Evolutionary conservation across 92 coral and sea anemone species (phyloP).

Genomic region (Palythoa caribaeorum): DNA sequence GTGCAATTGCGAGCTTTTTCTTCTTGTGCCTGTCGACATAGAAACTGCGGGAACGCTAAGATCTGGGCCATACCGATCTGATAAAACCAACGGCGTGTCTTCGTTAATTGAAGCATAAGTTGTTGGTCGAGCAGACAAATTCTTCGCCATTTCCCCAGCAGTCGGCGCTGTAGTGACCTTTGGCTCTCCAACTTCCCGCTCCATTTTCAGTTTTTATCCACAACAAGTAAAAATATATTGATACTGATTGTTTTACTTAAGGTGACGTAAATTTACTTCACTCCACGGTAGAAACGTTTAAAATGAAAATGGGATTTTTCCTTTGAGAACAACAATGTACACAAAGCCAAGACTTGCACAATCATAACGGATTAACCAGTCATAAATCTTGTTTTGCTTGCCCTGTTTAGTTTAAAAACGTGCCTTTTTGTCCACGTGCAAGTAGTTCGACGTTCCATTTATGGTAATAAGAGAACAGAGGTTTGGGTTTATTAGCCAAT

Average conservation of each 20-base stretch:
- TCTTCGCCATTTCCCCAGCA: background rate
- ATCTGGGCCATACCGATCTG: slow-evolving; percentile 6
- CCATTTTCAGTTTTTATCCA: slow-evolving; percentile 10
- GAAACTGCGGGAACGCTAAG: slow-evolving; percentile 10
- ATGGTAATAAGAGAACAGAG: slow-evolving; percentile 26
- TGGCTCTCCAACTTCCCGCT: background rate
- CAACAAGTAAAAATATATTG: background rate
- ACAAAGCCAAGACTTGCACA: slow-evolving; percentile 2
- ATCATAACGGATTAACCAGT: too few relatives aligned
- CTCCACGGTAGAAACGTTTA: background rate
- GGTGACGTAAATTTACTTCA: background rate
- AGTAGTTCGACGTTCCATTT: slow-evolving; percentile 9
- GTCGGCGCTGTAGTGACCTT: background rate
- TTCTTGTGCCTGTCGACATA: background rate
- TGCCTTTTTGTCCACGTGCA: slow-evolving; percentile 26
- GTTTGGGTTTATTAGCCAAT: background rate
- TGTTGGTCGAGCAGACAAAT: background rate
- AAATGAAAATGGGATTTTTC: background rate
- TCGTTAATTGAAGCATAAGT: slow-evolving; percentile 11
- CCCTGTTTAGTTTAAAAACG: background rate
- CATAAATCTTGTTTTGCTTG: background rate
- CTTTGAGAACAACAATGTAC: background rate
- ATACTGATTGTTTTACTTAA: background rate
- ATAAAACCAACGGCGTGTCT: slow-evolving; percentile 21
- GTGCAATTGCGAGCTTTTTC: slow-evolving; percentile 59